Evolutionary conservation across 2,888 invertebrate species (phyloP), one percentile per base, ranked within the genome.

Genomic region (Thereva nobilitata): DNA sequence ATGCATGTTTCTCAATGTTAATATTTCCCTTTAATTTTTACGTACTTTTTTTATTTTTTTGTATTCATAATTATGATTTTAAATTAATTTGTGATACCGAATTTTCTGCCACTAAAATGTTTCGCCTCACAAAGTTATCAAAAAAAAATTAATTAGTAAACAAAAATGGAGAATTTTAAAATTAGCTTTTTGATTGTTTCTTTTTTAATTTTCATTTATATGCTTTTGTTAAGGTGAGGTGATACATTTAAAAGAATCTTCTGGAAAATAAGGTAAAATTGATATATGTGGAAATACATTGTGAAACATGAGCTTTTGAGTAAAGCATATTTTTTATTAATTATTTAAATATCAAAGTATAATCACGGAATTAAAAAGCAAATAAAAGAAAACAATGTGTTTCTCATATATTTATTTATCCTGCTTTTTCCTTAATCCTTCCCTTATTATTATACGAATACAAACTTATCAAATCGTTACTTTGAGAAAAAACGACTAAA

Each of bases 1-100:
- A 69, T 80, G 80, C 80, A 80, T 80, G 80, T 80, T 80, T 80
- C 79, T 79, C 80, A 79, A 78, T 79, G 79, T 80, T 78, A 76
- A 75, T 76, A 75, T 76, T 77, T 74, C 72, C 70, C 71, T 72
- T 64, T 68, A 52, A 57, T 57, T 53, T 61, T 52, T 50, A 67
- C 53, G 57, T 53, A 67, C 34, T 65, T 67, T 59, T 45, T 72
- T 72, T 70, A 72, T 73, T 71, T 71, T 72, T 70, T 64, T 42
- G 42, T 42, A 45, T 64, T 54, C 45, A 41, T 68, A 70, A 67
- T 70, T 50, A 67, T 64, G 59, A 40, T 66, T 57, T 50, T 67
- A 45, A 63, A 70, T 76, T 77, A 64, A 45, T 68, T 66, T 80
- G 80, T 80, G 79, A 80, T 79, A 76, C 80, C 80, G 79, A 80